Evolutionary conservation across 2,113 vertebrate genomes (phyloP).

Genomic region (Neogale vison): DNA sequence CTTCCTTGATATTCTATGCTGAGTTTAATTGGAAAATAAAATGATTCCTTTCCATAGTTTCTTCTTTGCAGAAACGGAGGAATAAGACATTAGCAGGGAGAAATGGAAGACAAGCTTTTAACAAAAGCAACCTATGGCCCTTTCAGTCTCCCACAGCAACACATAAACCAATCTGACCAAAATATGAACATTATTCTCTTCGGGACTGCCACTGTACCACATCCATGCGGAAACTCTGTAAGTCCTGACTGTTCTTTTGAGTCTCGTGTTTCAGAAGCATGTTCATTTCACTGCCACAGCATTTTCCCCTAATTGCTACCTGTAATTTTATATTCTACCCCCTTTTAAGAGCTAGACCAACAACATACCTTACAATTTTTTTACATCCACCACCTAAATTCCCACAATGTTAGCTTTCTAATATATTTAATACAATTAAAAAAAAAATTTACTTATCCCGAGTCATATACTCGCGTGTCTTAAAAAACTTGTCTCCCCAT

Average conservation of each 20-base stretch:
- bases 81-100: neutral
- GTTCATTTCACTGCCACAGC: constrained; percentile 64
- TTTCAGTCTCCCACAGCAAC: constrained; percentile 4
- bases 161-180: constrained; percentile 11
- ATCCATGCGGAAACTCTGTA: neutral
- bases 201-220: neutral
- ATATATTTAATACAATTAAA: constrained; percentile 21
- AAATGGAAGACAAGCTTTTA: constrained; percentile 10
- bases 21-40: constrained; percentile 40
- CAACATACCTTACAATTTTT: constrained; percentile 45
- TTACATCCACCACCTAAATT: constrained; percentile 53
- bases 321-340: constrained; percentile 70
- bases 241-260: constrained; percentile 38
- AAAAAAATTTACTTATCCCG: neutral
- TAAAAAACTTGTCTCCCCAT: neutral
- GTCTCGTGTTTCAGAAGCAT: constrained; percentile 66
- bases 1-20: neutral
- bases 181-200: constrained; percentile 28
- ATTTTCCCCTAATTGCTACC: constrained; percentile 69
- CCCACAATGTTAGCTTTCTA: constrained; percentile 49
- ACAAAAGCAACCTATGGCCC: constrained; percentile 12
- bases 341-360: constrained; percentile 52
- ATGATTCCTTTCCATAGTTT: neutral
- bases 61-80: neutral
- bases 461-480: neutral